phyloP scores from a whole-genome alignment of 2,888 invertebrate species.

The Piscicola geometra region DNA sequence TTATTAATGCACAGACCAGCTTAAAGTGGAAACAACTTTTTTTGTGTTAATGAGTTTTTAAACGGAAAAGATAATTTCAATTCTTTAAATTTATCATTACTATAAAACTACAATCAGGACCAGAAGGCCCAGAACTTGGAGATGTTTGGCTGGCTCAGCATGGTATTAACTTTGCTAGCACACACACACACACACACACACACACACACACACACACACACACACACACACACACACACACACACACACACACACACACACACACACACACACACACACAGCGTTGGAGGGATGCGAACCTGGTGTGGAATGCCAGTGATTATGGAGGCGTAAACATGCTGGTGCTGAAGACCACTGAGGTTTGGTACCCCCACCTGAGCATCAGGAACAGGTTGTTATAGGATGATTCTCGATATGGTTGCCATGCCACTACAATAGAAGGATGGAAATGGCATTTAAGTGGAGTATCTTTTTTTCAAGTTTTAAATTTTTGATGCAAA shows the following conservation, averaged over 20 bases:
- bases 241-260: neutral
- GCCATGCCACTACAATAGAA: too few relatives aligned
- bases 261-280: neutral
- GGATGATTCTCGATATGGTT: too few relatives aligned
- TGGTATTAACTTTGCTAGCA: too few relatives aligned
- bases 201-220: neutral
- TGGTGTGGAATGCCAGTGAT: neutral
- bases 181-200: neutral
- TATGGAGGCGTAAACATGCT: slow-evolving; percentile 4
- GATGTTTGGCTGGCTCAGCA: slow-evolving; percentile 29
- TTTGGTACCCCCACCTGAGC: slow-evolving; percentile 27
- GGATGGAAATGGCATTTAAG: too few relatives aligned
- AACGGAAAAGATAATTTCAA: too few relatives aligned
- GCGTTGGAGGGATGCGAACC: neutral
- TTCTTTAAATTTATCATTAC: too few relatives aligned
- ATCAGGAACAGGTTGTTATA: slow-evolving; percentile 27
- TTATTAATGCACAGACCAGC: too few relatives aligned
- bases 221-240: neutral
- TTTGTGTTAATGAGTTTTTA: too few relatives aligned
- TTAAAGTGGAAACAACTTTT: too few relatives aligned
- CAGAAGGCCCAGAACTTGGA: slow-evolving; percentile 28
- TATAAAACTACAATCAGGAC: too few relatives aligned
- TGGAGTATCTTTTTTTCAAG: too few relatives aligned
- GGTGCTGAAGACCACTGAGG: neutral
- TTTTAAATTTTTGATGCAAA: too few relatives aligned